Evolutionary conservation across 2,113 vertebrate genomes (phyloP).

Genomic region (Tympanuchus pallidicinctus): DNA sequence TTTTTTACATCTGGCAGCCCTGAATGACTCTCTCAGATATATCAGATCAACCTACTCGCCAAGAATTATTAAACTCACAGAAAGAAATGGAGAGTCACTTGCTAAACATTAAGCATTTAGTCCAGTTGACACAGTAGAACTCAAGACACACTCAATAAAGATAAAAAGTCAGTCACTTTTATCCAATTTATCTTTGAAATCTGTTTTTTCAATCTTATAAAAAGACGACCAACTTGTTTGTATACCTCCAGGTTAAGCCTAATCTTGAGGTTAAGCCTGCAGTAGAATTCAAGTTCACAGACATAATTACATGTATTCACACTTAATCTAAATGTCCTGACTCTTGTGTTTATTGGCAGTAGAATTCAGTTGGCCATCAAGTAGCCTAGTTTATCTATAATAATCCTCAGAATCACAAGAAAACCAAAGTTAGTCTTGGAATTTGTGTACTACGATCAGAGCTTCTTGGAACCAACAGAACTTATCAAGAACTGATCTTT

Average conservation of each 20-base stretch:
- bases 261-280: neutral
- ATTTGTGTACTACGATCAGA: neutral
- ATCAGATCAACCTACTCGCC: neutral
- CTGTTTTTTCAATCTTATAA: neutral
- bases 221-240: rapidly evolving
- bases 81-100: neutral
- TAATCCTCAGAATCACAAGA: neutral
- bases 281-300: neutral
- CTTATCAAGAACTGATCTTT: neutral
- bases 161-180: neutral
- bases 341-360: neutral
- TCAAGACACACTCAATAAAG: neutral
- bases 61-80: neutral
- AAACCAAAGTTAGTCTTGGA: neutral
- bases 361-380: neutral
- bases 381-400: neutral
- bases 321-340: neutral
- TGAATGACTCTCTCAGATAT: neutral
- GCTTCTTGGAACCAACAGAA: neutral
- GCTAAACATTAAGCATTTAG: neutral
- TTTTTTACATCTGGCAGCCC: neutral
- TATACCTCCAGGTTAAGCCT: neutral
- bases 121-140: neutral
- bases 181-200: neutral
- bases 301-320: neutral